Evolutionary conservation across 2,113 vertebrate genomes (phyloP).

Genomic region (Callithrix jacchus): DNA sequence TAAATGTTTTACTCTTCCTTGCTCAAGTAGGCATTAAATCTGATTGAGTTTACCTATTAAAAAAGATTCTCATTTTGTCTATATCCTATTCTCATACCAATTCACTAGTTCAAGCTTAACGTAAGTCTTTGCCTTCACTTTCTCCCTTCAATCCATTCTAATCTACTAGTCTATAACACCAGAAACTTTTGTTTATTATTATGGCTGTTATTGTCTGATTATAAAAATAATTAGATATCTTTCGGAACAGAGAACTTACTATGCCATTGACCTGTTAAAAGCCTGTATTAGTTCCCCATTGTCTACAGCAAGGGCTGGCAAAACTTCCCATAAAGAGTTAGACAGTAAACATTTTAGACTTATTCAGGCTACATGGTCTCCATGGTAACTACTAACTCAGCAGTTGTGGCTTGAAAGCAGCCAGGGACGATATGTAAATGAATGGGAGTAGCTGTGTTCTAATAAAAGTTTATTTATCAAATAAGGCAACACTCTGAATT

Average conservation of each 20-base stretch:
- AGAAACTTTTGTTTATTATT: background rate
- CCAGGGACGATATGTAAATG: background rate
- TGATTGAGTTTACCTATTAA: background rate
- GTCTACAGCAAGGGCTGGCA: background rate
- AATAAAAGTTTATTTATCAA: background rate
- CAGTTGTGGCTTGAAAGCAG: background rate
- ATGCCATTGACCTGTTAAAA: background rate
- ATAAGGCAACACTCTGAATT: background rate
- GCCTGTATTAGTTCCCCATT: background rate
- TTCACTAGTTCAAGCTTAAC: background rate
- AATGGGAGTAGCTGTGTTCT: background rate
- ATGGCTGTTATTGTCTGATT: background rate
- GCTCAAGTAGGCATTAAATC: background rate
- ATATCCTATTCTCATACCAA: background rate
- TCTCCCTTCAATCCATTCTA: background rate
- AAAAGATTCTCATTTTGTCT: background rate
- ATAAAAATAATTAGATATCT: conserved; percentile 9
- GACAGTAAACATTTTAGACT: background rate
- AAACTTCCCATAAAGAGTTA: background rate
- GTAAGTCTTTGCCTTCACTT: background rate
- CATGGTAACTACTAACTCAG: background rate
- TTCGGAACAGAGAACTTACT: background rate
- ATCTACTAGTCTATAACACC: background rate
- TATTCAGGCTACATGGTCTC: background rate
- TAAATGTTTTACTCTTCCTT: background rate